Percentiles rank a stretch among this genome's conserved stretches.
Conservation (phyloP, 2,797 vertebrate species). For the Erethizon dorsatum region DNA sequence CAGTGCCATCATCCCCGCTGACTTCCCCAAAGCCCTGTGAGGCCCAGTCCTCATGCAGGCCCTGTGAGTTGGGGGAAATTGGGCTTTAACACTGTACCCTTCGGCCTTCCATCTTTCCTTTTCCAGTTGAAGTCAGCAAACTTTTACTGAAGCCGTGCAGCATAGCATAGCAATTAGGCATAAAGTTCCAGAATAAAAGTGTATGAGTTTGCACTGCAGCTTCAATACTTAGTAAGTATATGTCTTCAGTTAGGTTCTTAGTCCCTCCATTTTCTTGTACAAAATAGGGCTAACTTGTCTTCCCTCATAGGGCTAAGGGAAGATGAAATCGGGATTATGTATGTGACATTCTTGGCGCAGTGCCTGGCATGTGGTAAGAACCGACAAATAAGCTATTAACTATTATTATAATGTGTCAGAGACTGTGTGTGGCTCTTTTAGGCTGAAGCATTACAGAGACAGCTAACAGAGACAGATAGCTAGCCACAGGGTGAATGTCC, state of each 20-base stretch:
- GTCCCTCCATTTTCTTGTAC: background rate
- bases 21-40: background rate
- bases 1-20: background rate
- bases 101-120: background rate
- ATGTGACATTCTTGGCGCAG: background rate
- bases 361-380: background rate
- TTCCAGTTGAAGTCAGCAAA: background rate
- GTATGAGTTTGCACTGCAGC: background rate
- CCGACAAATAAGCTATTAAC: background rate
- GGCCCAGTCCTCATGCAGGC: background rate
- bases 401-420: background rate
- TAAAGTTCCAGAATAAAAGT: background rate
- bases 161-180: background rate
- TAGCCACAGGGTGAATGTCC: rapidly evolving
- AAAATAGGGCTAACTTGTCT: background rate
- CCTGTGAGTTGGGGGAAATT: conserved; percentile 3
- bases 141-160: background rate
- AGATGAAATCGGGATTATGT: background rate
- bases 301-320: background rate
- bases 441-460: background rate
- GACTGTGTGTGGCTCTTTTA: background rate
- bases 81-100: background rate
- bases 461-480: background rate
- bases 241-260: background rate
- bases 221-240: background rate